phyloP scores from a whole-genome alignment of 1,140 invertebrate species.

The Triops cancriformis region DNA sequence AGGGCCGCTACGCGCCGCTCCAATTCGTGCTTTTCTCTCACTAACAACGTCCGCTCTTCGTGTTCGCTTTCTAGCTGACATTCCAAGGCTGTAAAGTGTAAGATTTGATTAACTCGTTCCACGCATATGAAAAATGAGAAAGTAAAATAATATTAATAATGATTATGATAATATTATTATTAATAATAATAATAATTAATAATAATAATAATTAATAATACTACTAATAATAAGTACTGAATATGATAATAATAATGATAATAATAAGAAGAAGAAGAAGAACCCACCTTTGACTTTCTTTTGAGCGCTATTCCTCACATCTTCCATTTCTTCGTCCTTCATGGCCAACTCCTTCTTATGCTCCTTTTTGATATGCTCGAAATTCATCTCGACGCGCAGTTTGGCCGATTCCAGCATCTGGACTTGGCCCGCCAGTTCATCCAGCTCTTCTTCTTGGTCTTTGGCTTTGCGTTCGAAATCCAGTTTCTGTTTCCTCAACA shows the following conservation, averaged over 20 bases:
- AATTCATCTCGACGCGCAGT: conserved; percentile 78
- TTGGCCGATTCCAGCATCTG: conserved; percentile 75
- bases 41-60: conserved; percentile 73
- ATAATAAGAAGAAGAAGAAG: no score
- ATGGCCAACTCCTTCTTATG: conserved; percentile 76
- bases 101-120: no score
- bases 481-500: conserved; percentile 69
- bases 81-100: conserved; percentile 80
- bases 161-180: no score
- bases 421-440: conserved; percentile 67
- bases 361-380: conserved; percentile 84
- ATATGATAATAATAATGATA: no score
- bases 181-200: no score
- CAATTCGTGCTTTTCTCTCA: conserved; percentile 81
- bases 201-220: no score
- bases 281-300: conserved; percentile 78
- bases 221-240: no score
- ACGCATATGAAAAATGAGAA: no score
- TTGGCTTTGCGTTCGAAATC: conserved; percentile 77
- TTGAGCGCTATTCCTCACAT: conserved; percentile 71
- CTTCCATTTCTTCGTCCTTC: conserved; percentile 85
- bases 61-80: conserved; percentile 85
- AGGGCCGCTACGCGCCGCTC: conserved; percentile 71
- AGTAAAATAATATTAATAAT: no score
- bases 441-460: conserved; percentile 90